A percentile compares a stretch with the other conserved stretches of the same genome.
Evolutionary conservation across 2,113 vertebrate genomes (phyloP).

Genomic region (Pedetes capensis): DNA sequence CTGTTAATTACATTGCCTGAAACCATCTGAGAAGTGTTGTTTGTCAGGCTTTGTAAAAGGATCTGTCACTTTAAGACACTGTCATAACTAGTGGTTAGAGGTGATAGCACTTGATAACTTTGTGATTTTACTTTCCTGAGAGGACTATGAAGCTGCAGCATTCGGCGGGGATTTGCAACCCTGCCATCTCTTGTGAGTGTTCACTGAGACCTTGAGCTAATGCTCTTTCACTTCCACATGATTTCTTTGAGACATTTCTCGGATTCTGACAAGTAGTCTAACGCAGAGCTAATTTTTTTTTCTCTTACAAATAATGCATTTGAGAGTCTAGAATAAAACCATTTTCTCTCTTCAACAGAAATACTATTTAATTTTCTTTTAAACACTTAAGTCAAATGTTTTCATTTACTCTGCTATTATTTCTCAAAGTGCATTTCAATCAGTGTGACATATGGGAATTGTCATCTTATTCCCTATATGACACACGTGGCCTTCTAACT

Average conservation of each 20-base stretch:
- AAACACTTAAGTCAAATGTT: constrained; percentile 5
- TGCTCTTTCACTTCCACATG: constrained; percentile 22
- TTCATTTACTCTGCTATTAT: neutral
- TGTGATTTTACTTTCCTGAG: constrained; percentile 35
- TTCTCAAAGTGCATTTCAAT: constrained; percentile 39
- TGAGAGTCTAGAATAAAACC: constrained; percentile 18
- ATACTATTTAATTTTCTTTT: constrained; percentile 35
- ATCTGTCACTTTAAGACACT: constrained; percentile 44
- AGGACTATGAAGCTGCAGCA: neutral
- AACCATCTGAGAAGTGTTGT: neutral
- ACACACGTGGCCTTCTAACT: neutral
- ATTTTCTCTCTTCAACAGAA: constrained; percentile 17
- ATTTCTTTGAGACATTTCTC: constrained; percentile 31
- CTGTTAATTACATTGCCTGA: constrained; percentile 48
- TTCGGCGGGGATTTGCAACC: neutral
- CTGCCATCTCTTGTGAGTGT: neutral
- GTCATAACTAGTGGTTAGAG: neutral
- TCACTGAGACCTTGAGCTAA: neutral
- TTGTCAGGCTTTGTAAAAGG: constrained; percentile 4
- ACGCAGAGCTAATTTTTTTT: neutral
- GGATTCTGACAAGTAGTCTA: constrained; percentile 29
- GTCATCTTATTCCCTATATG: neutral
- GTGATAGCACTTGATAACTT: constrained; percentile 49
- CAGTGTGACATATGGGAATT: neutral
- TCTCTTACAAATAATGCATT: neutral